Evolutionary conservation across 2,113 vertebrate genomes (phyloP).

Genomic region (Atrichornis clamosus): DNA sequence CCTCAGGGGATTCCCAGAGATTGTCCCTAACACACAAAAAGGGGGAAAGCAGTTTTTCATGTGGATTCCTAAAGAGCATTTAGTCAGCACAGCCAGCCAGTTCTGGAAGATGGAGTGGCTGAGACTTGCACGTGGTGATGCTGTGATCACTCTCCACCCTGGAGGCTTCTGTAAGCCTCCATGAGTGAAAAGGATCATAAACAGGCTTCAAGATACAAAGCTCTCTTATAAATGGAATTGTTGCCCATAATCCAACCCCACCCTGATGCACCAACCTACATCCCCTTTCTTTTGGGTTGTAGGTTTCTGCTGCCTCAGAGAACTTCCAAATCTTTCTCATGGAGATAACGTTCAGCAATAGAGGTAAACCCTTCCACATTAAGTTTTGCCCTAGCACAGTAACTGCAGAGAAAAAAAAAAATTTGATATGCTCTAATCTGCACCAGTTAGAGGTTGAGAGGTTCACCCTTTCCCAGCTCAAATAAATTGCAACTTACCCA

Average conservation of each 20-base stretch:
- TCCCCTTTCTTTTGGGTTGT: background rate
- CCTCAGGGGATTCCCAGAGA: background rate
- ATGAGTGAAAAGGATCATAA: background rate
- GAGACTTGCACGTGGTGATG: background rate
- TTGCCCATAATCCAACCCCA: background rate
- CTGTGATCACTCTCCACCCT: background rate
- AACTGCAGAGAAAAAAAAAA: background rate
- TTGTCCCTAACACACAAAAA: background rate
- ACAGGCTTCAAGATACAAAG: background rate
- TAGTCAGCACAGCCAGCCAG: background rate
- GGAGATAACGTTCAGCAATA: background rate
- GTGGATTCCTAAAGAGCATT: background rate
- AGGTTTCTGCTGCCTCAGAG: background rate
- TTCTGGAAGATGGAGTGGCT: background rate
- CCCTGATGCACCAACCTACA: background rate
- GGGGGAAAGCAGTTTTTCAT: background rate
- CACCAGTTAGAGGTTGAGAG: background rate
- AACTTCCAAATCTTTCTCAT: background rate
- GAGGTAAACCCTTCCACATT: background rate
- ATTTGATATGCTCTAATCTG: background rate
- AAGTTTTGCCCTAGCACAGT: background rate
- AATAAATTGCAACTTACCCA: background rate
- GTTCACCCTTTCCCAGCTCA: background rate
- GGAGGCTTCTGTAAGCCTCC: background rate
- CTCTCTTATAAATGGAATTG: accelerated